Evolutionary conservation across 2,113 vertebrate genomes (phyloP).

Genomic region (Sterna hirundo): DNA sequence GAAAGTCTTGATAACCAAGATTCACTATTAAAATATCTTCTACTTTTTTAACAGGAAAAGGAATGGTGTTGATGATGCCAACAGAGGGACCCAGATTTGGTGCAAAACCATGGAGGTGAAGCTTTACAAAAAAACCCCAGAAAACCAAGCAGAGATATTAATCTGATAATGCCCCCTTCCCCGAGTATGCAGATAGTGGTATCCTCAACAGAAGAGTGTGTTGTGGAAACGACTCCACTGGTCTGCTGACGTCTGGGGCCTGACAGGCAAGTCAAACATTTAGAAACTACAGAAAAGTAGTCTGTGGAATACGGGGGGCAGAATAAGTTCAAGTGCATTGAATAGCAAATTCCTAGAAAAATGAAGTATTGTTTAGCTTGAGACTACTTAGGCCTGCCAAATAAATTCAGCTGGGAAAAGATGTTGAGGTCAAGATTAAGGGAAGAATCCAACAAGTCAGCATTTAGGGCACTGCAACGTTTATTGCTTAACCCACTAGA

Average conservation of each 20-base stretch:
- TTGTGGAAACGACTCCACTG: neutral
- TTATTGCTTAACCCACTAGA: neutral
- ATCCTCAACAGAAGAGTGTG: neutral
- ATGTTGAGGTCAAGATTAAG: neutral
- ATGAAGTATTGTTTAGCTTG: neutral
- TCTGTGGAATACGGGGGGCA: neutral
- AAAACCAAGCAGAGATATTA: neutral
- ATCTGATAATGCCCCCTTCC: neutral
- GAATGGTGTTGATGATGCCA: neutral
- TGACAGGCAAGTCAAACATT: neutral
- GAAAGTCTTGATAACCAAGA: neutral
- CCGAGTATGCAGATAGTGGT: neutral
- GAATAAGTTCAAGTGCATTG: neutral
- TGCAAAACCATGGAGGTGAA: neutral
- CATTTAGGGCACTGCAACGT: neutral
- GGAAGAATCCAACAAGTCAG: constrained; percentile 19
- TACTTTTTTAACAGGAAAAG: neutral
- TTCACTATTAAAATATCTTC: neutral
- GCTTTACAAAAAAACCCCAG: rapidly evolving
- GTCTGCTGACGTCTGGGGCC: neutral
- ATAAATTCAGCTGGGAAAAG: constrained; percentile 19
- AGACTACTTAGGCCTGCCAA: neutral
- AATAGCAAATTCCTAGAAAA: constrained; percentile 22
- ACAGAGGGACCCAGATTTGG: neutral
- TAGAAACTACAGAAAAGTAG: neutral